phyloP scores from a whole-genome alignment of 2,888 invertebrate genomes.

The Agrochola lota region DNA sequence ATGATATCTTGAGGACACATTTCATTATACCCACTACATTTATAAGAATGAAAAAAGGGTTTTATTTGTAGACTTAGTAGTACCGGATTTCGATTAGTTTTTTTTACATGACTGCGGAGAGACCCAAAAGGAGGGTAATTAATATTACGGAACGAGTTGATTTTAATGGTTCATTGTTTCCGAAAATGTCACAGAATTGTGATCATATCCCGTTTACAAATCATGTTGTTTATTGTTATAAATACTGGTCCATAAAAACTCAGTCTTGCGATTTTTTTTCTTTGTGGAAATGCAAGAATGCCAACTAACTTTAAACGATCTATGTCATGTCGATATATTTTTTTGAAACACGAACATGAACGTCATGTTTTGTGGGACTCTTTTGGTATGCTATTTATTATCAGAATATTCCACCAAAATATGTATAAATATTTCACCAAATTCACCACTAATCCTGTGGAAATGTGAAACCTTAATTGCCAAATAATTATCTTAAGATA shows the following conservation, averaged over 20 bases:
- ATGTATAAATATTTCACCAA: not conserved
- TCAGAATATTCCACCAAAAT: not conserved
- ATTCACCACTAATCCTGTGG: not conserved
- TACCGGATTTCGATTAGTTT: not conserved
- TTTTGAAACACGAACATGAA: not conserved
- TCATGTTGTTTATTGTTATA: not conserved
- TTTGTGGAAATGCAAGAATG: not conserved
- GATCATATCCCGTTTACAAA: not conserved
- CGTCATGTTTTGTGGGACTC: not conserved
- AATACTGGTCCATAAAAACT: not conserved
- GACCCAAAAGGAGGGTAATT: not conserved
- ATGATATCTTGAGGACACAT: constrained; percentile 68
- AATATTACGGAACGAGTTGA: not conserved
- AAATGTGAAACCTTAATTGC: constrained; percentile 15
- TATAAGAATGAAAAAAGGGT: constrained; percentile 8
- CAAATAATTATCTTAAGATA: constrained; percentile 21
- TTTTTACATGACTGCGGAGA: not conserved
- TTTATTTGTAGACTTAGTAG: not conserved
- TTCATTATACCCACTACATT: constrained; percentile 33
- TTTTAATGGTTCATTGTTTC: not conserved
- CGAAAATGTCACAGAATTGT: not conserved
- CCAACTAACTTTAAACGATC: not conserved
- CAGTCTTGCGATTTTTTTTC: too few relatives aligned
- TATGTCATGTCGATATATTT: not conserved
- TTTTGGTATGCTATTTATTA: not conserved